These are phyloP conservation scores for Poeciliopsis infans DNA, from an alignment of 2,797 vertebrate genomes.

Conservation along the genomic window DNA sequence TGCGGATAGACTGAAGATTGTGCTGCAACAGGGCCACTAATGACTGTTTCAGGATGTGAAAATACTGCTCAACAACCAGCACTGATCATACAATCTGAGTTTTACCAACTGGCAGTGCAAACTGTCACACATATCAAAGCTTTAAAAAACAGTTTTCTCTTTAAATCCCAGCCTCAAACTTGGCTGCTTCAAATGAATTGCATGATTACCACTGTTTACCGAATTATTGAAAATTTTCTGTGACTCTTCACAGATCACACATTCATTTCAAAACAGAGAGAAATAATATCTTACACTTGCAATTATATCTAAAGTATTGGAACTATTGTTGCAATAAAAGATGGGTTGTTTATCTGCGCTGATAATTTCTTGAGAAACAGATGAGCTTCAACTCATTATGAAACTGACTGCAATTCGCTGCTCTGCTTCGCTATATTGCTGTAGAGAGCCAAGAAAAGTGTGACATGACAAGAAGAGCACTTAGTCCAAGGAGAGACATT, in stretches of 20 bases:
- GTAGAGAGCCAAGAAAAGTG: constrained; percentile 58
- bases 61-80: constrained; percentile 70
- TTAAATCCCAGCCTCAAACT: constrained; percentile 33
- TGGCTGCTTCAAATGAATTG: constrained; percentile 48
- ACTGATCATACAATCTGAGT: constrained; percentile 61
- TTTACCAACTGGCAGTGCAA: constrained; percentile 39
- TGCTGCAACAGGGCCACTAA: constrained; percentile 52
- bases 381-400: constrained; percentile 55
- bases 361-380: constrained; percentile 1
- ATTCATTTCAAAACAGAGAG: neutral
- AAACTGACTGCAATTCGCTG: neutral
- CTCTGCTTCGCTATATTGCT: constrained; percentile 41
- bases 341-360: constrained; percentile 42
- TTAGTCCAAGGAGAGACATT: constrained; percentile 57
- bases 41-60: constrained; percentile 56
- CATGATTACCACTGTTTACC: constrained; percentile 52
- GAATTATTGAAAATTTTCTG: constrained; percentile 43
- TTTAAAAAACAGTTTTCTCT: constrained; percentile 33
- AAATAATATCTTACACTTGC: constrained; percentile 11
- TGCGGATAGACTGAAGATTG: constrained; percentile 59
- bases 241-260: neutral
- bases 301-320: constrained; percentile 26
- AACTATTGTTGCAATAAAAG: constrained; percentile 41
- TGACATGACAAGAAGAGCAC: constrained; percentile 77
- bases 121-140: constrained; percentile 33